Evolutionary conservation across 92 coral and sea anemone genomes (phyloP).

Genomic region (Paragorgia papillata): DNA sequence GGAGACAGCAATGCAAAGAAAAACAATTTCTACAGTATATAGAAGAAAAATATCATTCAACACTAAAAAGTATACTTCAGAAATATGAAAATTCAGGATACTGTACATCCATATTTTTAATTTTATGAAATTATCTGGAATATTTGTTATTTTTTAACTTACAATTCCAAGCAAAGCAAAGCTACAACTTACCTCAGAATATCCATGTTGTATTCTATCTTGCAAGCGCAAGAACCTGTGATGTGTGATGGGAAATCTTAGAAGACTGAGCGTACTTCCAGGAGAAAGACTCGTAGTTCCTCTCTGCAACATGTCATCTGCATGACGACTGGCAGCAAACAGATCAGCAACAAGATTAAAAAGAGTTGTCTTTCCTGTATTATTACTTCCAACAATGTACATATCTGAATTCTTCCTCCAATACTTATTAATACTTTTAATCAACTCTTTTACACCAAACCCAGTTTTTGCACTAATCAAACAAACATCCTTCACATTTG

Average conservation of each 20-base stretch:
- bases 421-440: constrained; percentile 60
- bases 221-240: constrained; percentile 74
- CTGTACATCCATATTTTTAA: too few species aligned
- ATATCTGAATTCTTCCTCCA: constrained; percentile 89
- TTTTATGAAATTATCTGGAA: too few species aligned
- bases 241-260: constrained; percentile 80
- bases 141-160: too few species aligned
- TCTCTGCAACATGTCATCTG: constrained; percentile 78
- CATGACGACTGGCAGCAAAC: constrained; percentile 70
- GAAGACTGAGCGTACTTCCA: constrained; percentile 79
- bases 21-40: too few species aligned
- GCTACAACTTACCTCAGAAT: constrained; percentile 69
- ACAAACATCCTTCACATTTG: constrained; percentile 70
- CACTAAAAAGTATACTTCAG: too few species aligned
- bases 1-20: too few species aligned
- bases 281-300: constrained; percentile 82
- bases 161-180: too few species aligned
- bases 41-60: too few species aligned
- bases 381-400: constrained; percentile 82
- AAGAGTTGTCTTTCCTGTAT: constrained; percentile 86
- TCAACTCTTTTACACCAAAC: constrained; percentile 77
- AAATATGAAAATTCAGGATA: too few species aligned
- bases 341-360: constrained; percentile 84
- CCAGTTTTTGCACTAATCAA: constrained; percentile 89
- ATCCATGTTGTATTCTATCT: constrained; percentile 66